Evolutionary conservation across 2,888 invertebrate genomes (phyloP).

Genomic region (Apoda limacodes): DNA sequence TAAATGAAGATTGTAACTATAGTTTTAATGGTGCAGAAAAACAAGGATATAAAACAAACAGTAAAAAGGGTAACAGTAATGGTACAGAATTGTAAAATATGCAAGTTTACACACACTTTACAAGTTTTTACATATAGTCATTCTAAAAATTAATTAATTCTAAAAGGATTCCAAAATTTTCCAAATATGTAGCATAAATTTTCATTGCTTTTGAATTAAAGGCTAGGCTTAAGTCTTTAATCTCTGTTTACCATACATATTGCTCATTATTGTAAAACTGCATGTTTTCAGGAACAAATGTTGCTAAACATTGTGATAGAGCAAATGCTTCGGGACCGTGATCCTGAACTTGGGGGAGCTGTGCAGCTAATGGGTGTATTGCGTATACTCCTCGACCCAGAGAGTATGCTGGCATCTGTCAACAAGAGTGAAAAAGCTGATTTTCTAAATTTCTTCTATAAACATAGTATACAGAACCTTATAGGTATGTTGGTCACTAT

Average conservation of each 20-base stretch:
- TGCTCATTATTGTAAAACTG: slow-evolving; percentile 6
- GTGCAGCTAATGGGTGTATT: slow-evolving; percentile 97
- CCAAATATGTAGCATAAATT: no score
- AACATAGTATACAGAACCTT: slow-evolving; percentile 95
- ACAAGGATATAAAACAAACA: no score
- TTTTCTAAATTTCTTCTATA: slow-evolving; percentile 98
- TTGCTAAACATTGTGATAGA: slow-evolving; percentile 96
- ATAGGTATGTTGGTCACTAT: slow-evolving; percentile 74
- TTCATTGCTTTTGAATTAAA: no score
- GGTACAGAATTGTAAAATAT: no score
- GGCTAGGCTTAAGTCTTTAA: slow-evolving; percentile 2
- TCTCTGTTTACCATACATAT: slow-evolving; percentile 1
- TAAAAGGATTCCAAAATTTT: no score
- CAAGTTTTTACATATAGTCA: no score
- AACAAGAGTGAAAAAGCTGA: slow-evolving; percentile 98
- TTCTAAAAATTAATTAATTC: neutral
- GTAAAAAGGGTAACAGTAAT: no score
- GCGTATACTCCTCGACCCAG: slow-evolving; percentile 93
- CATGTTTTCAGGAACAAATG: slow-evolving; percentile 91
- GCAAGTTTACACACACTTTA: no score
- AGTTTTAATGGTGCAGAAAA: no score
- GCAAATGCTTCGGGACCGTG: slow-evolving; percentile 97
- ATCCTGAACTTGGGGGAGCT: slow-evolving; percentile 97
- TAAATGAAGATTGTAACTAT: no score
- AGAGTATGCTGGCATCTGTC: slow-evolving; percentile 94